phyloP scores from a whole-genome alignment of 2,113 vertebrate genomes.

The Steatornis caripensis region DNA sequence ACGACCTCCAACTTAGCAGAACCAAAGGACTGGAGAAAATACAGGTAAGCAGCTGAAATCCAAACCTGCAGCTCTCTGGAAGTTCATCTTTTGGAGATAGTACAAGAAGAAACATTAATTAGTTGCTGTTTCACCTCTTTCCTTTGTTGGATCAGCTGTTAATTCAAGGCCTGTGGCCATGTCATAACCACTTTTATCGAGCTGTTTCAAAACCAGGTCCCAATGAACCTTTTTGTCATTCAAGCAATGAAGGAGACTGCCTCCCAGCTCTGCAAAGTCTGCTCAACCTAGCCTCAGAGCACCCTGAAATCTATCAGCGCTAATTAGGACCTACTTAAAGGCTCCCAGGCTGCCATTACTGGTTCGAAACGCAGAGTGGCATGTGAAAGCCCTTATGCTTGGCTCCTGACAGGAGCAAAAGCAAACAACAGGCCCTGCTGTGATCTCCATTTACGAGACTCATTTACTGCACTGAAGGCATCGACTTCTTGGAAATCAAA shows the following conservation, averaged over 20 bases:
- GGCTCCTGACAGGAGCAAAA: conserved; percentile 55
- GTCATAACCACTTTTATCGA: conserved; percentile 47
- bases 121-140: conserved; percentile 13
- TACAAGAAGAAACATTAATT: background rate
- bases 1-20: background rate
- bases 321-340: conserved; percentile 60
- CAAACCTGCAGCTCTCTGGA: background rate
- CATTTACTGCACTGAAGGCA: conserved; percentile 50
- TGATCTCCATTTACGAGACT: conserved; percentile 61
- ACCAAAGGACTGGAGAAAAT: background rate
- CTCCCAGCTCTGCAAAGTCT: conserved; percentile 19
- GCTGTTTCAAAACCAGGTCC: conserved; percentile 15
- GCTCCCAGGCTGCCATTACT: background rate
- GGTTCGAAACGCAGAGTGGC: conserved; percentile 45
- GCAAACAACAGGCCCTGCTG: conserved; percentile 45
- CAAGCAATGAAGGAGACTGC: conserved; percentile 25
- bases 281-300: conserved; percentile 9
- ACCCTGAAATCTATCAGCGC: conserved; percentile 53
- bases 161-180: conserved; percentile 43
- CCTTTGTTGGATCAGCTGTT: conserved; percentile 42
- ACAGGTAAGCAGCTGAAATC: background rate
- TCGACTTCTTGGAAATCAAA: conserved; percentile 56
- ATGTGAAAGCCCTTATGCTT: background rate
- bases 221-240: conserved; percentile 49
- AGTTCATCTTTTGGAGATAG: background rate